Evolutionary conservation across 2,888 invertebrate genomes (phyloP), one percentile per base, ranked within the genome.

Genomic region (Ormia ochracea): DNA sequence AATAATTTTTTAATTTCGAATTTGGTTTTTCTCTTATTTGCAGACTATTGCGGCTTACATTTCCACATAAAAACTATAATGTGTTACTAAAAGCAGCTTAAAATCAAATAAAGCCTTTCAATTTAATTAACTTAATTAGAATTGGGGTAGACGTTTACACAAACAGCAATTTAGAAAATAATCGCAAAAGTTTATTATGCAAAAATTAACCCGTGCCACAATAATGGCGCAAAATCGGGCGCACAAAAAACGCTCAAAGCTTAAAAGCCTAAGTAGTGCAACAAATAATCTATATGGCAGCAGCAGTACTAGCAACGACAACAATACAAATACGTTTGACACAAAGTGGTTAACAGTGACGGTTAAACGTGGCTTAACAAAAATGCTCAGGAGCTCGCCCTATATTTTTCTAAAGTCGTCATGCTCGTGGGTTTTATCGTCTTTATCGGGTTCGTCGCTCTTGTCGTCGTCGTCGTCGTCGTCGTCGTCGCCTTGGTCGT

Each of bases 211-310:
- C 82, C 84, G 84, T 86, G 88, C 87, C 86, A 83, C 23, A 76
- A 85, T 23, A 83, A 86, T 84, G 87, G 87, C 87, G 85, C 87
- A 86, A 84, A 84, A 84, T 86, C 58, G 23, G 61, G 72, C 80
- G 75, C 81, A 70, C 66, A 69, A 78, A 76, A 80, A 76, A 63
- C 80, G 80, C 76, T 80, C 80, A 80, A 80, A 80, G 76, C 80
- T 80, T 68, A 80, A 80, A 76, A 73, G 72, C 70, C 68, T 68
- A 23, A 58, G 1, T 41, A 43, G 50, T 36, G 41, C 12, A 31
- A 12, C 23, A 21, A 19, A 9, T 19, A 31, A 21, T 17, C 10
- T 21, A 17, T 38, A 41, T n/a, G 21, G 45, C 6, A 41, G 9
- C n/a, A 38, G 52, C 66, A 54, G 33, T 38, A n/a, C n/a, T n/a